phyloP scores from a whole-genome alignment of 2,888 invertebrate species.

The Ochlodes sylvanus region DNA sequence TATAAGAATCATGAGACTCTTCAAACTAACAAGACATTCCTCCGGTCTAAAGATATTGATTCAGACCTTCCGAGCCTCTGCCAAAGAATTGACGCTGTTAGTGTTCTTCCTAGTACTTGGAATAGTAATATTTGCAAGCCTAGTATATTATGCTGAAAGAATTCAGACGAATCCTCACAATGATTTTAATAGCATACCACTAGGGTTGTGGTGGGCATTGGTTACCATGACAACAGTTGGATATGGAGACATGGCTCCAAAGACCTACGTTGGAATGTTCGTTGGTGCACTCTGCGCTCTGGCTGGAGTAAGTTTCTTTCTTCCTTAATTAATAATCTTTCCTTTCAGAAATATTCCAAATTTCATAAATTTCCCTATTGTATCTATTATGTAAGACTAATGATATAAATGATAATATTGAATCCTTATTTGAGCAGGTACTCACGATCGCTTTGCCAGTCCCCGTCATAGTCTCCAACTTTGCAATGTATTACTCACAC shows the following conservation, averaged over 20 bases:
- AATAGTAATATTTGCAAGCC: slow-evolving; percentile 98
- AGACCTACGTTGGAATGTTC: slow-evolving; percentile 99
- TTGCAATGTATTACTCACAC: slow-evolving; percentile 98
- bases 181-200: slow-evolving; percentile 98
- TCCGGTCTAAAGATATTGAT: slow-evolving; percentile 99
- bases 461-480: slow-evolving; percentile 99
- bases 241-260: slow-evolving; percentile 99
- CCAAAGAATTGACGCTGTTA: slow-evolving; percentile 97
- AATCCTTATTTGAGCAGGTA: slow-evolving; percentile 58
- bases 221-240: slow-evolving; percentile 99
- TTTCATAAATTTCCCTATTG: not conserved
- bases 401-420: not conserved
- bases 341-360: not conserved
- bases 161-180: slow-evolving; percentile 98
- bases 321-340: not conserved
- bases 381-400: no score
- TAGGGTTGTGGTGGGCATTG: slow-evolving; percentile 99
- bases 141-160: slow-evolving; percentile 99
- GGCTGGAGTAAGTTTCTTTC: slow-evolving; percentile 91
- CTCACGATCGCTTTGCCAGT: slow-evolving; percentile 99
- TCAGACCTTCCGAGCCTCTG: slow-evolving; percentile 98
- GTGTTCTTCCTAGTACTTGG: slow-evolving; percentile 99
- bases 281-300: slow-evolving; percentile 99
- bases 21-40: slow-evolving; percentile 98
- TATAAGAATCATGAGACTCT: slow-evolving; percentile 98